Conservation (phyloP, 2,888 invertebrate species). For the Lapara coniferarum region DNA sequence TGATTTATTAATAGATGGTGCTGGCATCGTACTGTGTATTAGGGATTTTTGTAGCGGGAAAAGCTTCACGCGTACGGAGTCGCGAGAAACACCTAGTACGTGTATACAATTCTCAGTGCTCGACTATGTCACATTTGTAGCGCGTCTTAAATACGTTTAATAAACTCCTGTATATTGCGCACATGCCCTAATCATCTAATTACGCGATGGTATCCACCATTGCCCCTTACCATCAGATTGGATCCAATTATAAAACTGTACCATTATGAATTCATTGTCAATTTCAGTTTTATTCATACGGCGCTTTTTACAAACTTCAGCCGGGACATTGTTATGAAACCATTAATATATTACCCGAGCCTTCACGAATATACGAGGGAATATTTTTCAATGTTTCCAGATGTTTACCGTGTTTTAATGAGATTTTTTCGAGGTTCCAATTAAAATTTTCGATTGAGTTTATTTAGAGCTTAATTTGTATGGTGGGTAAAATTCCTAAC, state of each 20-base stretch:
- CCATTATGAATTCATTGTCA: constrained; percentile 32
- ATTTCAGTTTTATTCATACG: constrained; percentile 22
- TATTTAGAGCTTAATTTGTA: background rate
- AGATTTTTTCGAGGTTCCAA: background rate
- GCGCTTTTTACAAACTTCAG: background rate
- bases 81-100: too few relatives aligned
- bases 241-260: constrained; percentile 31
- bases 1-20: too few relatives aligned
- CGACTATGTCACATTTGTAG: too few relatives aligned
- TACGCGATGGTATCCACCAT: background rate
- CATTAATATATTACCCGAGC: background rate
- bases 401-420: background rate
- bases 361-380: background rate
- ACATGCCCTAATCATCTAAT: background rate
- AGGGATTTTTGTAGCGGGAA: too few relatives aligned
- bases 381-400: too few relatives aligned
- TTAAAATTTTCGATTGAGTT: background rate
- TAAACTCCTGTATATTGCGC: too few relatives aligned
- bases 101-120: too few relatives aligned
- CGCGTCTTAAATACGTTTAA: too few relatives aligned
- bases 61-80: too few relatives aligned
- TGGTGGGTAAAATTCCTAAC: too few relatives aligned
- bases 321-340: background rate
- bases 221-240: background rate
- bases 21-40: too few relatives aligned